These are phyloP conservation scores for Gallinago nigripennis DNA, from an alignment of 2,797 vertebrate genomes.

Conservation along the genomic window DNA sequence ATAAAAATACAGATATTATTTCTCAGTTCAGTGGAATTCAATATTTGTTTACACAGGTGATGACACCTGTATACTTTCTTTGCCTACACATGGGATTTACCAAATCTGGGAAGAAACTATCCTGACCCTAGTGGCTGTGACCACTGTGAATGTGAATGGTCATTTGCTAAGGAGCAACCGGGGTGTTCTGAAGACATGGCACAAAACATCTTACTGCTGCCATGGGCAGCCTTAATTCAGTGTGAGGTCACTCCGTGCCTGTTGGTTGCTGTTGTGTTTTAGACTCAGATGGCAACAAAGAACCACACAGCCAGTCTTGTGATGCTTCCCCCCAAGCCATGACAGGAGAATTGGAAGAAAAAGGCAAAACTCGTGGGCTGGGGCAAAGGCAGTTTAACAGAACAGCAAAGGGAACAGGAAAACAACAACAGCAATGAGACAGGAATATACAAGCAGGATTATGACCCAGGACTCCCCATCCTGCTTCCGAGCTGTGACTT, in stretches of 20 bases:
- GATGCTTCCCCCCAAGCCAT: too few relatives aligned
- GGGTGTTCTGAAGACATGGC: not conserved
- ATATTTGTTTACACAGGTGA: not conserved
- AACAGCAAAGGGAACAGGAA: too few relatives aligned
- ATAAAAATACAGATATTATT: not conserved
- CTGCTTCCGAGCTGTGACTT: too few relatives aligned
- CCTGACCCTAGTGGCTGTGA: not conserved
- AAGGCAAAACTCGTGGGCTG: too few relatives aligned
- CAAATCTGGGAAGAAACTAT: not conserved
- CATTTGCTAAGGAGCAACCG: not conserved
- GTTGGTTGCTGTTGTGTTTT: too few relatives aligned
- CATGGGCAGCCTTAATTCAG: not conserved
- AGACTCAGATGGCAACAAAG: too few relatives aligned
- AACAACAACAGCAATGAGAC: too few relatives aligned
- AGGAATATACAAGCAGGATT: too few relatives aligned
- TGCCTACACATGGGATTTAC: not conserved
- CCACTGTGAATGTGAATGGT: accelerated
- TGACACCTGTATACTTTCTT: not conserved
- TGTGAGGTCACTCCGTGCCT: not conserved
- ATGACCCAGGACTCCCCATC: too few relatives aligned
- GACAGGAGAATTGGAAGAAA: too few relatives aligned
- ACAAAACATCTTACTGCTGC: not conserved
- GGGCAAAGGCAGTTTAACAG: too few relatives aligned
- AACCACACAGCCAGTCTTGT: too few relatives aligned
- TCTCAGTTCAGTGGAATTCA: not conserved